These are phyloP conservation scores for Drosophila yakuba DNA, from an alignment of 1,140 invertebrate genomes.

Conservation along the genomic window DNA sequence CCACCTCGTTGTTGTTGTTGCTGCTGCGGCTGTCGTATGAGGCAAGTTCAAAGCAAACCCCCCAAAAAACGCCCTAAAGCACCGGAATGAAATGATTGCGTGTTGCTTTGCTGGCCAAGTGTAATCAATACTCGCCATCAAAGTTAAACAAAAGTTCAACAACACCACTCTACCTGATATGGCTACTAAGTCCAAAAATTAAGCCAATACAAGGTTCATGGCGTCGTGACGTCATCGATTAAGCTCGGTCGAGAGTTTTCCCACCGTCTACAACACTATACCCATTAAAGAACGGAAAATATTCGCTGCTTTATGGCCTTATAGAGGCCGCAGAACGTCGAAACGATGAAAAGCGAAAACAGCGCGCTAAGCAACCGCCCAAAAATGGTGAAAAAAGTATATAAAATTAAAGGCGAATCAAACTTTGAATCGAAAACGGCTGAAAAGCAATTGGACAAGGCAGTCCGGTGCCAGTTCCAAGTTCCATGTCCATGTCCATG, in stretches of 20 bases:
- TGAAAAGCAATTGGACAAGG: slow-evolving; percentile 73
- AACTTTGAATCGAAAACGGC: slow-evolving; percentile 66
- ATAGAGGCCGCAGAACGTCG: slow-evolving; percentile 31
- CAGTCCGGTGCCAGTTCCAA: slow-evolving; percentile 49
- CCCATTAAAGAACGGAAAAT: slow-evolving; percentile 74
- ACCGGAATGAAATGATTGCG: slow-evolving; percentile 8
- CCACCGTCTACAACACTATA: slow-evolving; percentile 39
- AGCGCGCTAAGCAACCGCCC: slow-evolving; percentile 57
- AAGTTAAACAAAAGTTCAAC: slow-evolving; percentile 30
- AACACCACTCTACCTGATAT: slow-evolving; percentile 33
- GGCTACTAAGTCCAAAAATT: slow-evolving; percentile 25
- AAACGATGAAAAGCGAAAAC: slow-evolving; percentile 70
- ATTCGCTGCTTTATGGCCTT: slow-evolving; percentile 58
- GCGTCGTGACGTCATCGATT: slow-evolving; percentile 28
- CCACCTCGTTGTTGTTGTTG: slow-evolving; percentile 30
- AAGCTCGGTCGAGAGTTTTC: slow-evolving; percentile 43
- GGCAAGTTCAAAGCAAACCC: slow-evolving; percentile 23
- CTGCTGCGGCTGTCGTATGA: background rate
- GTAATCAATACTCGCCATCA: slow-evolving; percentile 49
- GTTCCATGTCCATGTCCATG: slow-evolving; percentile 50
- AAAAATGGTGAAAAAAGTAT: slow-evolving; percentile 76
- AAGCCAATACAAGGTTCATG: slow-evolving; percentile 49
- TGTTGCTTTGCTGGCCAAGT: slow-evolving; percentile 27
- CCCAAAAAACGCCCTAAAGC: slow-evolving; percentile 14
- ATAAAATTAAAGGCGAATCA: slow-evolving; percentile 40